Conservation (phyloP, 2,888 invertebrate species). For the Leptinotarsa haldemani region DNA sequence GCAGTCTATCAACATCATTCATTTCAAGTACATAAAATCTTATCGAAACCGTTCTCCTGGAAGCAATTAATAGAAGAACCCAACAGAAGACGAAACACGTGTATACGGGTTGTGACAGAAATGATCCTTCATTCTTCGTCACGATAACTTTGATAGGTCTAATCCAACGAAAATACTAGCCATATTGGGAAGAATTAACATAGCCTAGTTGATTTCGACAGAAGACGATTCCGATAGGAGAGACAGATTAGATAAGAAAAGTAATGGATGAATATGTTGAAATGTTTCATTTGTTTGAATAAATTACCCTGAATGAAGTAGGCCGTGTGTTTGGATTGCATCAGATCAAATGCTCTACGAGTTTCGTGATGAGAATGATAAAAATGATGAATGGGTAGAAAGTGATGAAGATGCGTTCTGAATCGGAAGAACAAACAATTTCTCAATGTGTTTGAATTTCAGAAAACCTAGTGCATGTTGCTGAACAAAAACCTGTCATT, state of each 20-base stretch:
- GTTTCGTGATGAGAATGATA: constrained; percentile 14
- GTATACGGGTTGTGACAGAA: constrained; percentile 19
- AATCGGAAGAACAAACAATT: no score
- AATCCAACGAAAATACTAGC: constrained; percentile 5
- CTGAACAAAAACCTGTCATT: no score
- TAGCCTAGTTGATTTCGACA: constrained; percentile 19
- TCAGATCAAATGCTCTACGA: neutral
- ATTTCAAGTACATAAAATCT: constrained; percentile 13
- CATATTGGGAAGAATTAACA: neutral
- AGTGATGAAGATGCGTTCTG: neutral
- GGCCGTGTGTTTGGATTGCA: constrained; percentile 10
- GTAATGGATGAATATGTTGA: constrained; percentile 22
- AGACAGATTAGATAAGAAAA: constrained; percentile 25
- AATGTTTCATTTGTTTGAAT: constrained; percentile 27
- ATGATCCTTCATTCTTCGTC: constrained; percentile 15
- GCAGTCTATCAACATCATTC: constrained; percentile 22
- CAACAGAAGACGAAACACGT: constrained; percentile 20
- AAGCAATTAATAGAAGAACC: constrained; percentile 27
- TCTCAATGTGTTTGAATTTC: no score
- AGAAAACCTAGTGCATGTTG: no score
- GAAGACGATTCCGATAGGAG: constrained; percentile 18
- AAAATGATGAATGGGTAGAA: neutral
- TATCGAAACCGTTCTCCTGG: constrained; percentile 16
- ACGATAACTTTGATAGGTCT: constrained; percentile 15
- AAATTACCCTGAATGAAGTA: constrained; percentile 23